Conservation (phyloP, 2,888 invertebrate species). For the Lasioglossum villosulum region DNA sequence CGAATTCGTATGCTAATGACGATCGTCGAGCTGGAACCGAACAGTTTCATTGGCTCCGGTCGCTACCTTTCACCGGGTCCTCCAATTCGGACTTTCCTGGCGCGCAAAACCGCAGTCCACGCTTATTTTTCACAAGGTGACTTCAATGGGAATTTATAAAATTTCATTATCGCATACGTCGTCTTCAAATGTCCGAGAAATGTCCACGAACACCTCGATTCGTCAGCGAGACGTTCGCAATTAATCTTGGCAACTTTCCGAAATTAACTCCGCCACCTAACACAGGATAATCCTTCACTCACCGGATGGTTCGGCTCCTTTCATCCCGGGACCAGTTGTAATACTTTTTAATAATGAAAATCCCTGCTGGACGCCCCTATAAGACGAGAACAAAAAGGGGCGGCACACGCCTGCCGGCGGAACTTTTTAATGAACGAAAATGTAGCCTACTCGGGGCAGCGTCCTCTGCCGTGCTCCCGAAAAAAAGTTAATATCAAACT, state of each 20-base stretch:
- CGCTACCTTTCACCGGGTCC: neutral
- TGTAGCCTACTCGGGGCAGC: slow-evolving; percentile 55
- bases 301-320: slow-evolving; percentile 51
- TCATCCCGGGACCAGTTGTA: slow-evolving; percentile 55
- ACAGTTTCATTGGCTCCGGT: neutral
- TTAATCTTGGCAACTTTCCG: slow-evolving; percentile 34
- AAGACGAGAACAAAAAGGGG: slow-evolving; percentile 39
- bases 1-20: slow-evolving; percentile 62
- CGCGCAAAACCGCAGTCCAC: neutral
- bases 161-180: neutral
- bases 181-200: neutral
- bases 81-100: neutral
- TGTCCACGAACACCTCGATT: neutral
- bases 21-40: neutral
- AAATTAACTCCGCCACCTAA: slow-evolving; percentile 62
- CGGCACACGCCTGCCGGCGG: slow-evolving; percentile 25
- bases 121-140: too few relatives aligned
- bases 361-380: slow-evolving; percentile 45
- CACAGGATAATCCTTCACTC: slow-evolving; percentile 65
- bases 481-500: slow-evolving; percentile 59
- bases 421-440: slow-evolving; percentile 74
- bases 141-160: neutral
- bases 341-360: slow-evolving; percentile 75
- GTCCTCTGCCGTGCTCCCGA: slow-evolving; percentile 30
- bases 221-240: neutral